Conservation (phyloP, 2,113 vertebrate species). For the Lonchura striata region DNA sequence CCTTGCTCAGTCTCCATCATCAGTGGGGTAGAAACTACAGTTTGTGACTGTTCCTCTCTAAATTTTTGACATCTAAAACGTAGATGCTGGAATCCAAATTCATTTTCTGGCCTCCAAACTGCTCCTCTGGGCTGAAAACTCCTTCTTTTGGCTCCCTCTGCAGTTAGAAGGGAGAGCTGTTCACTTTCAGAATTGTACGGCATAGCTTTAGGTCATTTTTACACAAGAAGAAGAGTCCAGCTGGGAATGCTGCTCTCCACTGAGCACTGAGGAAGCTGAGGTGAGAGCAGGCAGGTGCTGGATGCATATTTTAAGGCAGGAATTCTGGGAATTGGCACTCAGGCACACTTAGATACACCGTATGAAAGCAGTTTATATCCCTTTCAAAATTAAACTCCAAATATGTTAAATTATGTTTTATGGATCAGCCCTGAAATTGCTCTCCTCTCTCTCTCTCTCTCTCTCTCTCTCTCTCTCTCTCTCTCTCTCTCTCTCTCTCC, state of each 20-base stretch:
- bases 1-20: background rate
- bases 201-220: background rate
- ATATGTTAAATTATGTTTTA: background rate
- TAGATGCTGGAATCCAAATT: background rate
- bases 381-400: background rate
- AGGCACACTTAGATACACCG: rapidly evolving
- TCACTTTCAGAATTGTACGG: background rate
- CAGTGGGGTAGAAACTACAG: background rate
- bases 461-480: no score
- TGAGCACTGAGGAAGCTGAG: background rate
- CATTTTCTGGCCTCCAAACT: background rate
- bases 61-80: background rate
- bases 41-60: background rate
- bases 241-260: background rate
- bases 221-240: background rate
- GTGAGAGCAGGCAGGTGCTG: background rate
- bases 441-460: background rate
- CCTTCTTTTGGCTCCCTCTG: background rate
- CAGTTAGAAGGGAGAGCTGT: background rate
- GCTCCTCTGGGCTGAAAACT: background rate
- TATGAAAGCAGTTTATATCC: background rate
- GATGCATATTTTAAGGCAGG: rapidly evolving
- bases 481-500: background rate
- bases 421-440: background rate
- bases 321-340: background rate